These are phyloP conservation scores for Orius laevigatus DNA, from an alignment of 1,140 invertebrate genomes.

Conservation along the genomic window DNA sequence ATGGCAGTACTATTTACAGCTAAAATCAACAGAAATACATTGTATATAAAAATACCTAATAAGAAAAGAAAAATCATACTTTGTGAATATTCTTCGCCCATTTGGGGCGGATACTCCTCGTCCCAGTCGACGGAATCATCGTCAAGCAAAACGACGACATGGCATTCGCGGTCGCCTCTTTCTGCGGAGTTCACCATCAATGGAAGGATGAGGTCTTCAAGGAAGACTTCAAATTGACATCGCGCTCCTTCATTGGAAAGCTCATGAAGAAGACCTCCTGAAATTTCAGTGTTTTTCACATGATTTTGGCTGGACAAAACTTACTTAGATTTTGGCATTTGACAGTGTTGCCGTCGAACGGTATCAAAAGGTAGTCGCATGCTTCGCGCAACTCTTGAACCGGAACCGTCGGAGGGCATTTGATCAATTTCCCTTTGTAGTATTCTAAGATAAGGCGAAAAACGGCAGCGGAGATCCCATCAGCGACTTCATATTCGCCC, in stretches of 20 bases:
- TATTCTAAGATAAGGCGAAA: slow-evolving; percentile 93
- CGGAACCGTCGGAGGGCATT: slow-evolving; percentile 51
- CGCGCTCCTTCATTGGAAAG: slow-evolving; percentile 96
- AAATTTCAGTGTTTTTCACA: too few relatives aligned
- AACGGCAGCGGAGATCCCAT: slow-evolving; percentile 88
- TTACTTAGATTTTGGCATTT: slow-evolving; percentile 87
- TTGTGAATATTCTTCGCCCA: slow-evolving; percentile 96
- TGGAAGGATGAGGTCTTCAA: slow-evolving; percentile 89
- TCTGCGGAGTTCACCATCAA: slow-evolving; percentile 91
- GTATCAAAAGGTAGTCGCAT: slow-evolving; percentile 95
- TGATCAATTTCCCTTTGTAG: slow-evolving; percentile 77
- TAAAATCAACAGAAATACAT: slow-evolving; percentile 25
- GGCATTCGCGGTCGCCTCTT: slow-evolving; percentile 73
- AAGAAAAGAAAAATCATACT: slow-evolving; percentile 37
- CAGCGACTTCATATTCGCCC: slow-evolving; percentile 96
- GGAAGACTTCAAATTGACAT: slow-evolving; percentile 88
- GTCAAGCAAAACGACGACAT: slow-evolving; percentile 89
- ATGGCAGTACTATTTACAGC: slow-evolving; percentile 78
- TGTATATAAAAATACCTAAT: background rate
- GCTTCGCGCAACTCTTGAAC: slow-evolving; percentile 93
- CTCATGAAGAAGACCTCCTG: slow-evolving; percentile 90
- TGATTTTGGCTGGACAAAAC: too few relatives aligned
- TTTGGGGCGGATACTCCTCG: slow-evolving; percentile 94
- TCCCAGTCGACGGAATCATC: slow-evolving; percentile 97
- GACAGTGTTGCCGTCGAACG: slow-evolving; percentile 91